These are phyloP conservation scores for Batillaria attramentaria DNA, from an alignment of 1,140 invertebrate species.

Conservation along the genomic window DNA sequence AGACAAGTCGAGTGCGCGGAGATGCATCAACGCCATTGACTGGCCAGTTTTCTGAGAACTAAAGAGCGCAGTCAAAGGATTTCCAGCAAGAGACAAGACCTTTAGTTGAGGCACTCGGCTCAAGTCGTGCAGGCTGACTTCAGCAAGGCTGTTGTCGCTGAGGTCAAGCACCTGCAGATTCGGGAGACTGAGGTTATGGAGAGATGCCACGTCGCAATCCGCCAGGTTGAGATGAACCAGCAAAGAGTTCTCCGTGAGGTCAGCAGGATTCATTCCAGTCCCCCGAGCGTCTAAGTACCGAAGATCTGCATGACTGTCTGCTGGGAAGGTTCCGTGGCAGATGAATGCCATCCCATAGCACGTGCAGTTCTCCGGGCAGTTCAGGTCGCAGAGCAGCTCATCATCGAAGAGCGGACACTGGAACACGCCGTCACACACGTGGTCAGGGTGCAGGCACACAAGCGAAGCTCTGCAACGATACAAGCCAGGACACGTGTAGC, in stretches of 20 bases:
- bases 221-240: constrained; percentile 28
- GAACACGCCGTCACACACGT: constrained; percentile 28
- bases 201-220: not conserved
- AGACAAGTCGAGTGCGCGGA: not conserved
- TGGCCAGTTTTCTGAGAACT: too few species aligned
- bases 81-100: not conserved
- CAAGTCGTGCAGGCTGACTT: not conserved
- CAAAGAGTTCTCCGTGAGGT: not conserved
- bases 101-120: not conserved
- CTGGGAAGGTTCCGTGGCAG: not conserved
- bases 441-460: constrained; percentile 19
- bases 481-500: not conserved
- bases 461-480: constrained; percentile 22
- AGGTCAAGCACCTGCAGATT: constrained; percentile 26
- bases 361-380: constrained; percentile 23
- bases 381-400: constrained; percentile 20
- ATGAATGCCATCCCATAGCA: constrained; percentile 28
- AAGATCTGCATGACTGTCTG: not conserved
- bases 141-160: not conserved
- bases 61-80: not conserved
- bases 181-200: not conserved
- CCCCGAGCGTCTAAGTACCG: not conserved
- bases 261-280: not conserved
- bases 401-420: constrained; percentile 33
- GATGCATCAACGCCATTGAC: not conserved